phyloP scores from a whole-genome alignment of 2,797 vertebrate genomes.

The Rhincodon typus region DNA sequence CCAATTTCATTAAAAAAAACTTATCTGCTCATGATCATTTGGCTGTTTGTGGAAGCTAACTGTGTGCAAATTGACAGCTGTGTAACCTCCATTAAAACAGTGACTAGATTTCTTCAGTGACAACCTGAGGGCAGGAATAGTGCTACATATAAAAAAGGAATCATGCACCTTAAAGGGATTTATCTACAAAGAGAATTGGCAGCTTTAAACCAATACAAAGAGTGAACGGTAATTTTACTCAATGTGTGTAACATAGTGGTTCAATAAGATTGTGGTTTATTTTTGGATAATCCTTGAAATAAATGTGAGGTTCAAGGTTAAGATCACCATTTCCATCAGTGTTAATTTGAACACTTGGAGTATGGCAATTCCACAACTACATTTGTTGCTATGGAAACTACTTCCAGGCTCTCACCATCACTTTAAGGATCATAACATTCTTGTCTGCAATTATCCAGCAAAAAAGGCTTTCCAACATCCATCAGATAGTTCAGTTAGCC shows the following conservation, averaged over 20 bases:
- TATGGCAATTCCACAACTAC: not conserved
- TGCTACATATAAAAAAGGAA: not conserved
- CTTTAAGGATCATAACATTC: not conserved
- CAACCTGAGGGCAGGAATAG: not conserved
- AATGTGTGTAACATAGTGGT: not conserved
- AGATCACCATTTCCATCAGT: not conserved
- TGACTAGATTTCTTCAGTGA: not conserved
- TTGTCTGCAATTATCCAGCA: slow-evolving; percentile 25
- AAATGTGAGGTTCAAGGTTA: slow-evolving; percentile 7
- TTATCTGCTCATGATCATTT: not conserved
- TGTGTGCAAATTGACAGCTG: not conserved
- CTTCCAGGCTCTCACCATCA: not conserved
- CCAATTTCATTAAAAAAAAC: not conserved
- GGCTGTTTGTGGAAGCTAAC: not conserved
- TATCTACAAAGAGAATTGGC: not conserved
- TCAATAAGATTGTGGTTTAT: not conserved
- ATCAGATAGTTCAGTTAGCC: not conserved
- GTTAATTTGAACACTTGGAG: not conserved
- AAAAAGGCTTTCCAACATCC: not conserved
- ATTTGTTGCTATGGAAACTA: not conserved
- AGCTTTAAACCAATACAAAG: not conserved
- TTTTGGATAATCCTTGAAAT: not conserved
- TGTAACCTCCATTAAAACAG: not conserved
- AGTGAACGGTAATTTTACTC: not conserved
- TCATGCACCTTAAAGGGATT: not conserved